phyloP scores from a whole-genome alignment of 2,113 vertebrate genomes.

The Oryzias celebensis region DNA sequence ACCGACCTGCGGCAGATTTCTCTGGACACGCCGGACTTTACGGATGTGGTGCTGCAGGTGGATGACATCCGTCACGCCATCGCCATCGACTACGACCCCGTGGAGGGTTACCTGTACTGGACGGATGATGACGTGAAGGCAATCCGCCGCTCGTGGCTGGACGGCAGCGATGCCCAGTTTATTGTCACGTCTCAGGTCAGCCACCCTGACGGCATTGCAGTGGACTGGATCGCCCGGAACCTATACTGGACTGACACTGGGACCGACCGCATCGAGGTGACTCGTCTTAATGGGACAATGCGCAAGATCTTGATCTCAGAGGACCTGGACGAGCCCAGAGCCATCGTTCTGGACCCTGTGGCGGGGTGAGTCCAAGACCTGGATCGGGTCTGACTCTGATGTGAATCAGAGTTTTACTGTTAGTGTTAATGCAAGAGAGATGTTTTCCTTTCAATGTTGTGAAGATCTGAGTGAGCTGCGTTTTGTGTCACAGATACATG shows the following conservation, averaged over 20 bases:
- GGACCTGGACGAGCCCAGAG: constrained; percentile 93
- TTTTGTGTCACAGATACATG: constrained; percentile 83
- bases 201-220: constrained; percentile 94
- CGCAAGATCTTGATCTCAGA: constrained; percentile 95
- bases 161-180: constrained; percentile 88
- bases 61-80: constrained; percentile 97
- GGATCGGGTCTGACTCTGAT: background rate
- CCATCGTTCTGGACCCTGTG: constrained; percentile 93
- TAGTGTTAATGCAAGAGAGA: too few species aligned
- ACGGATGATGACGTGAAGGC: constrained; percentile 94
- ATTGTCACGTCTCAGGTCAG: constrained; percentile 91
- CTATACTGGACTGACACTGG: constrained; percentile 98
- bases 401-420: background rate
- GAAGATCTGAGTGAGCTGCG: background rate
- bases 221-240: constrained; percentile 96
- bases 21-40: constrained; percentile 94
- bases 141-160: constrained; percentile 86
- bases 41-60: constrained; percentile 88
- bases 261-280: constrained; percentile 95
- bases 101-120: constrained; percentile 94
- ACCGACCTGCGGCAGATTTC: constrained; percentile 93
- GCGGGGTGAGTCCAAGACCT: constrained; percentile 79
- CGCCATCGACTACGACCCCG: constrained; percentile 94
- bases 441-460: too few species aligned
- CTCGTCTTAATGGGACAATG: constrained; percentile 94